Evolutionary conservation across 2,888 invertebrate genomes (phyloP).

Genomic region (Hirtodrosophila confusa): DNA sequence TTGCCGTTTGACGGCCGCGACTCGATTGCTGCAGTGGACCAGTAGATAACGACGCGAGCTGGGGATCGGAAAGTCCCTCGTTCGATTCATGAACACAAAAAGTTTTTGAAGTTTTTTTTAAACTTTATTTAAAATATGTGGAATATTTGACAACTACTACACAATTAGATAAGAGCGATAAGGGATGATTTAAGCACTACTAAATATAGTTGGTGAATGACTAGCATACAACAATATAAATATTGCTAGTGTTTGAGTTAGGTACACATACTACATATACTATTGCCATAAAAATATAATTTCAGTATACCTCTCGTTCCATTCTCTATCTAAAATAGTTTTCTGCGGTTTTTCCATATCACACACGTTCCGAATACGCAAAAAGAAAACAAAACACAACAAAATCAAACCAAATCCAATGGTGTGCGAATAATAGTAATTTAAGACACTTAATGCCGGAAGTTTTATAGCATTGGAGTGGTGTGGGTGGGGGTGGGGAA

Average conservation of each 20-base stretch:
- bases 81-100: constrained; percentile 16
- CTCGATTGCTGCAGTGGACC: constrained; percentile 56
- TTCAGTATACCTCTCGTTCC: constrained; percentile 24
- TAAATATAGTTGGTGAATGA: constrained; percentile 53
- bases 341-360: constrained; percentile 62
- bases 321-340: constrained; percentile 66
- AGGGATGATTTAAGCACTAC: constrained; percentile 48
- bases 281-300: constrained; percentile 47
- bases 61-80: constrained; percentile 69
- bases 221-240: constrained; percentile 14
- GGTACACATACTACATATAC: constrained; percentile 16
- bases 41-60: constrained; percentile 64
- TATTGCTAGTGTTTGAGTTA: constrained; percentile 20
- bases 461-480: constrained; percentile 32
- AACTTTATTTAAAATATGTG: constrained; percentile 37
- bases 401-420: neutral
- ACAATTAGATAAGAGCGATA: constrained; percentile 15
- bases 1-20: fast-evolving
- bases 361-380: constrained; percentile 59
- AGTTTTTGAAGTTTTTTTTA: neutral
- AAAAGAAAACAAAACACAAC: constrained; percentile 5
- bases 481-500: too few species aligned
- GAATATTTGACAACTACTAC: constrained; percentile 28
- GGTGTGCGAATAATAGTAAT: constrained; percentile 20
- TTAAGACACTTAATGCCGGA: constrained; percentile 62